Evolutionary conservation across 2,888 invertebrate species (phyloP).

Genomic region (Callinectes sapidus): DNA sequence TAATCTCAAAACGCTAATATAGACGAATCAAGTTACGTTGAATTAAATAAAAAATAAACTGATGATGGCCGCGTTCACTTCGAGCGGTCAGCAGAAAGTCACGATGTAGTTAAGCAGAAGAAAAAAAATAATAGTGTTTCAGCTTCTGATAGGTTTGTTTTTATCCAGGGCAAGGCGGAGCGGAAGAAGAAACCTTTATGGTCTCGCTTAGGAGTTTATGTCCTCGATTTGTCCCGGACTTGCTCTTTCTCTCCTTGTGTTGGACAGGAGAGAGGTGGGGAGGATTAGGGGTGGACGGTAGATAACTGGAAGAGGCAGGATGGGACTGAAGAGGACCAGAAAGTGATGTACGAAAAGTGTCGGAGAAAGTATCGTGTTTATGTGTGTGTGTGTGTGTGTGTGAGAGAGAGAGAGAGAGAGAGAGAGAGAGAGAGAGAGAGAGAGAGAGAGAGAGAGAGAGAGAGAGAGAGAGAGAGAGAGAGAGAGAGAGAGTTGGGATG

Average conservation of each 20-base stretch:
- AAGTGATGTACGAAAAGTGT: background rate
- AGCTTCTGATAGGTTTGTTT: background rate
- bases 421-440: constrained; percentile 26
- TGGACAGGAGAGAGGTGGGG: background rate
- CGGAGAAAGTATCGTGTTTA: background rate
- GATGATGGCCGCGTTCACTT: background rate
- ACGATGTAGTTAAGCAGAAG: background rate
- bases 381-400: too few relatives aligned
- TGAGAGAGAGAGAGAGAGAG: constrained; percentile 12
- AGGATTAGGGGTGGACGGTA: background rate
- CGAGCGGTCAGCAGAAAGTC: background rate
- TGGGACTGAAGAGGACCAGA: background rate
- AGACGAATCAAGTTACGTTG: background rate
- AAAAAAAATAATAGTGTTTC: background rate
- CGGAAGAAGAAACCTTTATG: background rate
- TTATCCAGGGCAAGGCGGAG: background rate
- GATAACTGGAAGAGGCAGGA: background rate
- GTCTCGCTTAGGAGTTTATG: background rate
- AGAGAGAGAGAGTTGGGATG: background rate
- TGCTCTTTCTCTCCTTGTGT: background rate
- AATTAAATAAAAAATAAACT: background rate
- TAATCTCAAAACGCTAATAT: background rate
- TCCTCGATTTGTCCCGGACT: background rate
- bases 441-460: constrained; percentile 25
- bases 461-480: constrained; percentile 25